Base-by-base conservation (phyloP, 2,113 vertebrate genomes). In the Chaenogobius annularis region DNA sequence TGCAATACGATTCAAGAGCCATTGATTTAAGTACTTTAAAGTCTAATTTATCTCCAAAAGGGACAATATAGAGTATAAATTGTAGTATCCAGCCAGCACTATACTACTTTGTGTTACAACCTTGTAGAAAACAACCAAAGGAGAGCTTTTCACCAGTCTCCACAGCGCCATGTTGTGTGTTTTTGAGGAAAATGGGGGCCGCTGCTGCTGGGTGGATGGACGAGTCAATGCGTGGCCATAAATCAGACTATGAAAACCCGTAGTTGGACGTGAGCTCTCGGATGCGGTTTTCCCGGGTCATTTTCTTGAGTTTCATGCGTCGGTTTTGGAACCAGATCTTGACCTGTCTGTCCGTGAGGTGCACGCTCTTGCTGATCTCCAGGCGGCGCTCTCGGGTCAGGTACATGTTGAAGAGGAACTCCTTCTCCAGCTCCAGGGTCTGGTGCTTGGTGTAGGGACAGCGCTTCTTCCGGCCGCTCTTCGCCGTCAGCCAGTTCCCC, bases 261-360 rank as follows among this genome's bases (percentile, higher is more conserved):
- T 97, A 99, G 91, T 96, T 98, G 87, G 96, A 95, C 89, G 98
- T 98, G 87, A 98, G 95, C 92, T 99, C 97, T 74, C 98, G 96
- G 88, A 99, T 97, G 81, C 98, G 90, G 89, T 97, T 97, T 79
- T 99, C 98, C 83, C 98, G 92, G 87, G 97, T 99, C 98, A 99
- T 99, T 94, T 99, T 99, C 97, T 99, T 99, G 90, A 99, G 94
- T 94, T 99, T 99, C 98, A 99, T 99, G 83, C 97, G 94, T 89
- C 97, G 97, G 91, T 99, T 99, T 93, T 99, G 98, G 94, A 99
- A 99, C 98, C 98, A 99, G 92, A 99, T 99, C 91, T 99, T 99
- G 64, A 99, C 98, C 94, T 99, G 98, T 95, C 98, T 96, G 95
- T 99, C 98, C 83, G 96, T 97, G 92, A 99, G 96, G 92, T 99